A percentile compares a stretch with the other conserved stretches of the same genome.
These are phyloP conservation scores for Balanococcus diminutus DNA, from an alignment of 2,888 invertebrate genomes.

Conservation along the genomic window DNA sequence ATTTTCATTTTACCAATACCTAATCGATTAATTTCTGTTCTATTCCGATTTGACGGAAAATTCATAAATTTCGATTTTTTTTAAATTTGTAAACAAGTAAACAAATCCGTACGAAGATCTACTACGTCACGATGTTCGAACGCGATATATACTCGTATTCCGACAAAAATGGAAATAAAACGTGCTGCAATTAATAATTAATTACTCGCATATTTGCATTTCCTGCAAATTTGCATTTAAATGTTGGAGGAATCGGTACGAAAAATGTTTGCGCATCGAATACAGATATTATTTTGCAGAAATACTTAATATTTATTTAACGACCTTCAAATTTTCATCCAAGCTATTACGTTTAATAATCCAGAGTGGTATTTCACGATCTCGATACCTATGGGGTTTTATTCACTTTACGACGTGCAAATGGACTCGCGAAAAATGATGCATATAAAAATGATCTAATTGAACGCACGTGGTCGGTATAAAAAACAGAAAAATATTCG, in stretches of 20 bases:
- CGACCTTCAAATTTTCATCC: not conserved
- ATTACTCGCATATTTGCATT: slow-evolving; percentile 11
- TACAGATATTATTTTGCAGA: not conserved
- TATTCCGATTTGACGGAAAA: too few species aligned
- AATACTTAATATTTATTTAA: not conserved
- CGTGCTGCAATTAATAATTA: not conserved
- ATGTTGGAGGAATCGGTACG: not conserved
- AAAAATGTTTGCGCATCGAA: not conserved
- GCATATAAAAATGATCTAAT: not conserved
- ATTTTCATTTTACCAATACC: too few species aligned
- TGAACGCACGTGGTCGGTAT: not conserved
- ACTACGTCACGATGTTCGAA: not conserved
- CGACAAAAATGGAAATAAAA: not conserved
- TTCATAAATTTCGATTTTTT: too few species aligned
- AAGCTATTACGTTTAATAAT: not conserved
- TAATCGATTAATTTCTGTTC: too few species aligned
- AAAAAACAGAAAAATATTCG: not conserved
- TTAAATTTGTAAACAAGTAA: too few species aligned
- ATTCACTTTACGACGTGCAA: not conserved
- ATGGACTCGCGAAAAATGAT: not conserved
- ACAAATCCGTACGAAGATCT: too few species aligned
- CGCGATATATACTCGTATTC: not conserved
- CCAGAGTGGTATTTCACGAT: too few species aligned
- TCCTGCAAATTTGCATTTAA: not conserved
- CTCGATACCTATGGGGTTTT: not conserved